phyloP scores from a whole-genome alignment of 2,797 vertebrate species.

The Sternotherus odoratus region DNA sequence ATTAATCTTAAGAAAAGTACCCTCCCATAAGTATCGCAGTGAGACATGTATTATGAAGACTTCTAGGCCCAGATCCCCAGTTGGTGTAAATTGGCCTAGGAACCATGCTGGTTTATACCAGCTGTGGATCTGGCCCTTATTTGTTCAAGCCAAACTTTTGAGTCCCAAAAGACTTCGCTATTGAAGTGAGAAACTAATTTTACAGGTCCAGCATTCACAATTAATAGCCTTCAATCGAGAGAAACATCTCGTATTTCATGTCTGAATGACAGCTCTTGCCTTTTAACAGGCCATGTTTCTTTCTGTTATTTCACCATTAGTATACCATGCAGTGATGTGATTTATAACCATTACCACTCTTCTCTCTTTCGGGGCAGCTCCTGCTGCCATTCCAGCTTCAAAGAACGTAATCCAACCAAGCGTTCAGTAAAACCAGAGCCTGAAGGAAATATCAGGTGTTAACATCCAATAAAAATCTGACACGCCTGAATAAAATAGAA shows the following conservation, averaged over 20 bases:
- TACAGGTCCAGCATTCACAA: not conserved
- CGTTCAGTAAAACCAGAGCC: slow-evolving; percentile 1
- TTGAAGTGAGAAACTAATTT: slow-evolving; percentile 37
- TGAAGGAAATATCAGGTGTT: slow-evolving; percentile 70
- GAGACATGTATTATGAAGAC: accelerated
- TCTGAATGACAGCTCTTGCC: not conserved
- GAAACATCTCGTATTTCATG: slow-evolving; percentile 23
- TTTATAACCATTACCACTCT: not conserved
- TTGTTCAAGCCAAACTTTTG: not conserved
- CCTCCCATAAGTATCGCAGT: not conserved
- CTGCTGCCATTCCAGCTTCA: not conserved
- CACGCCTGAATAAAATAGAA: slow-evolving; percentile 14
- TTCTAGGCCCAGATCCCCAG: accelerated
- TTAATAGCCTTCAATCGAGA: slow-evolving; percentile 16
- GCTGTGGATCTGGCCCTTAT: accelerated
- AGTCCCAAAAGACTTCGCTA: not conserved
- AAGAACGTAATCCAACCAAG: not conserved
- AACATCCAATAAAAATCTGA: slow-evolving; percentile 56
- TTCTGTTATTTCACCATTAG: not conserved
- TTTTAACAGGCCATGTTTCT: not conserved
- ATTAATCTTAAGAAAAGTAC: not conserved
- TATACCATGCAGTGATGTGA: not conserved
- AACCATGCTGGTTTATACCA: not conserved
- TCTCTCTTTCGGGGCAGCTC: slow-evolving; percentile 13
- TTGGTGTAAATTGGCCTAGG: accelerated